Evolutionary conservation across 2,113 vertebrate species (phyloP).

Genomic region (Camelus bactrianus): DNA sequence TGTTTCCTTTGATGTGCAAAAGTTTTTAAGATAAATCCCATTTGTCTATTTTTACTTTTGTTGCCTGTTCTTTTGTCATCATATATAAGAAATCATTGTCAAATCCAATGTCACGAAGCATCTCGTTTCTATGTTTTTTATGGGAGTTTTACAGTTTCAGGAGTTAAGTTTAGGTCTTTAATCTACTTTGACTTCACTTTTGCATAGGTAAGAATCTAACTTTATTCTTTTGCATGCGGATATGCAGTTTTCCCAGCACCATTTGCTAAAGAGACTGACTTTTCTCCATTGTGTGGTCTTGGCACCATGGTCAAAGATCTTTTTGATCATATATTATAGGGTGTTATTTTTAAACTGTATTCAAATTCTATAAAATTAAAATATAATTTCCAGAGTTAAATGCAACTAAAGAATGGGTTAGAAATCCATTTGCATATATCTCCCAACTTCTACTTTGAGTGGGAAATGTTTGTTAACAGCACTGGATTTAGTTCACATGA

Average conservation of each 20-base stretch:
- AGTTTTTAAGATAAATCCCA: neutral
- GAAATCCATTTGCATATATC: neutral
- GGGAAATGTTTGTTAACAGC: neutral
- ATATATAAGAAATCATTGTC: neutral
- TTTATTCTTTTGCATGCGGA: neutral
- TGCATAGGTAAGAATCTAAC: neutral
- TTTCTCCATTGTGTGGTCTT: neutral
- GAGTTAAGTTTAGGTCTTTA: neutral
- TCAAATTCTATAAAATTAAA: conserved; percentile 12
- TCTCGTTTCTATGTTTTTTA: neutral
- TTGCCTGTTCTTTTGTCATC: neutral
- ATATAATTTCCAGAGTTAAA: conserved; percentile 18
- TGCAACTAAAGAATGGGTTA: neutral
- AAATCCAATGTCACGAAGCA: neutral
- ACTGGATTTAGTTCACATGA: neutral
- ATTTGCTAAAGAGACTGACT: neutral
- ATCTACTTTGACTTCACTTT: neutral
- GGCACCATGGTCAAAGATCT: neutral
- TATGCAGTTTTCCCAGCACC: neutral
- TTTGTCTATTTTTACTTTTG: neutral
- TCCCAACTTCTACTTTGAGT: neutral
- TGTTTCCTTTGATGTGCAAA: neutral
- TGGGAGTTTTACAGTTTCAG: neutral
- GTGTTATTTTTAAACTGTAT: conserved; percentile 27
- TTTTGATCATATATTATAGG: neutral